Conservation (phyloP, 1,140 invertebrate genomes). For the Dendroctonus ponderosae region DNA sequence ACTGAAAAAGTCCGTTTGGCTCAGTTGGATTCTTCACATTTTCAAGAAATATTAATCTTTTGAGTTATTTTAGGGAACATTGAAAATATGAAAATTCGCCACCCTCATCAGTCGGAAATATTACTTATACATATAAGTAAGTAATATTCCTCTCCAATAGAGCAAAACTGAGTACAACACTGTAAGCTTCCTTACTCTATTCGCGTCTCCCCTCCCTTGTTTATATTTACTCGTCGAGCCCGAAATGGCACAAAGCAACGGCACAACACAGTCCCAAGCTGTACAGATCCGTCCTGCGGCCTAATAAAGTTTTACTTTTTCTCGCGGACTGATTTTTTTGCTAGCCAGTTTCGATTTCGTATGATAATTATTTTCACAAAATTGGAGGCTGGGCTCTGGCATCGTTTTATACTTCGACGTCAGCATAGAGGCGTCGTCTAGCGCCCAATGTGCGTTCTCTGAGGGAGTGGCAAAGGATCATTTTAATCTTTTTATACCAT, state of each 20-base stretch:
- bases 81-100: no score
- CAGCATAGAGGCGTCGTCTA: constrained; percentile 46
- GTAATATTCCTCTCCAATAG: no score
- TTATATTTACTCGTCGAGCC: constrained; percentile 46
- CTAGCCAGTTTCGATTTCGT: constrained; percentile 28
- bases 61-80: no score
- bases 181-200: constrained; percentile 11
- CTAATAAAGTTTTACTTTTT: constrained; percentile 14
- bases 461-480: constrained; percentile 50
- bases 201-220: constrained; percentile 44
- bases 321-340: constrained; percentile 14
- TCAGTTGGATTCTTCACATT: no score
- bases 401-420: constrained; percentile 47
- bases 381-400: constrained; percentile 42
- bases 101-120: no score
- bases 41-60: no score
- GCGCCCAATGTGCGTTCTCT: constrained; percentile 48
- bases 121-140: no score
- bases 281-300: constrained; percentile 28
- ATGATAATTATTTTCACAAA: constrained; percentile 43
- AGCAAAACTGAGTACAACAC: constrained; percentile 17
- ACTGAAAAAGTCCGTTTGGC: no score
- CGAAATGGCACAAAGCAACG: constrained; percentile 32
- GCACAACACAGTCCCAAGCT: constrained; percentile 13
- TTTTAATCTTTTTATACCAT: constrained; percentile 53